A percentile compares a stretch with the other conserved stretches of the same genome.
Evolutionary conservation across 2,797 vertebrate species (phyloP).

Genomic region (Peromyscus melanophrys): DNA sequence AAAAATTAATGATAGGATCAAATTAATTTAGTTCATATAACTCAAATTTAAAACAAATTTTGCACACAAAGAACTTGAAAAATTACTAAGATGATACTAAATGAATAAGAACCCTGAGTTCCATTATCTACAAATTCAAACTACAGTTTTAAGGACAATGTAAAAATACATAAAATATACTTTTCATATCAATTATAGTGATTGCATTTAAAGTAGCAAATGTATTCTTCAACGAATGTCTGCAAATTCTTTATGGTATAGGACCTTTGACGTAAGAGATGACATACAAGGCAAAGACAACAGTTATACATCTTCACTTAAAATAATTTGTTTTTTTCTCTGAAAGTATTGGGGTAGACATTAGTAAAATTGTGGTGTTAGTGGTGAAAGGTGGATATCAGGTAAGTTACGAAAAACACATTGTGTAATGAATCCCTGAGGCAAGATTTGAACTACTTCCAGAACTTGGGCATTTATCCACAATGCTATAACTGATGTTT

Average conservation of each 20-base stretch:
- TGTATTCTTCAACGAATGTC: background rate
- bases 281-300: background rate
- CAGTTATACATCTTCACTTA: background rate
- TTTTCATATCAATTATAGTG: background rate
- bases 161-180: background rate
- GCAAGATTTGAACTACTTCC: background rate
- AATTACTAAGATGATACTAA: background rate
- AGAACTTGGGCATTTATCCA: background rate
- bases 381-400: background rate
- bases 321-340: background rate
- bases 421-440: background rate
- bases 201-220: background rate
- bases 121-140: background rate
- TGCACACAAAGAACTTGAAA: background rate
- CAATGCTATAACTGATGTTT: background rate
- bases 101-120: background rate
- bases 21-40: slow-evolving; percentile 25
- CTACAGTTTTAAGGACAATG: background rate
- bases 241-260: background rate
- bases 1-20: background rate
- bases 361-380: background rate
- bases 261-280: background rate
- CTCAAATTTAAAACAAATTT: slow-evolving; percentile 30
- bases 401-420: background rate
- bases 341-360: background rate